Percentiles rank a stretch among this genome's conserved stretches.
phyloP scores from a whole-genome alignment of 1,140 invertebrate genomes.

The Camponotus pennsylvanicus region DNA sequence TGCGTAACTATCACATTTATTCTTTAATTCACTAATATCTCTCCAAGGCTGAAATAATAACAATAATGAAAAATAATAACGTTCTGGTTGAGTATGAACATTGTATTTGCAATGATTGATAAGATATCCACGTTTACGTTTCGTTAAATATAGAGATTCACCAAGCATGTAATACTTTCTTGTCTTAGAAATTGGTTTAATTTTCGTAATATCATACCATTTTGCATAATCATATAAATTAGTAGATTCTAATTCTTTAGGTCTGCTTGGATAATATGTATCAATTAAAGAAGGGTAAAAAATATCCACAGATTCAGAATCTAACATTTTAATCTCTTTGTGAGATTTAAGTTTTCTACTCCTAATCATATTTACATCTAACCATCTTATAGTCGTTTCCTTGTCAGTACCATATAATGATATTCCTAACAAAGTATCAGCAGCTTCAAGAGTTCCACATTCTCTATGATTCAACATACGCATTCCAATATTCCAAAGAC shows the following conservation, averaged over 20 bases:
- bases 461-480: too few species aligned
- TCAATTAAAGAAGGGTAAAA: conserved; percentile 74
- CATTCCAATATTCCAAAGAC: too few species aligned
- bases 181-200: conserved; percentile 52
- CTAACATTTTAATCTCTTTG: conserved; percentile 24
- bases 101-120: conserved; percentile 72
- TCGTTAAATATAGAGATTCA: conserved; percentile 58
- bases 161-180: conserved; percentile 15
- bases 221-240: conserved; percentile 33
- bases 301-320: conserved; percentile 69
- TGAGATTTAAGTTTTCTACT: too few species aligned
- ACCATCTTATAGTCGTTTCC: too few species aligned
- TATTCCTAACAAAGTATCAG: too few species aligned
- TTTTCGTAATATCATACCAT: conserved; percentile 65
- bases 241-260: conserved; percentile 31
- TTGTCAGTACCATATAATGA: too few species aligned
- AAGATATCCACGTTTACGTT: conserved; percentile 65
- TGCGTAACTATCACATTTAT: conserved; percentile 18
- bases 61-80: conserved; percentile 65
- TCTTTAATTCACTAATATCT: conserved; percentile 49
- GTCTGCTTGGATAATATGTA: conserved; percentile 73
- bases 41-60: conserved; percentile 70
- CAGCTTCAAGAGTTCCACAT: too few species aligned
- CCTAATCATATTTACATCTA: too few species aligned
- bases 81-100: conserved; percentile 62